phyloP scores from a whole-genome alignment of 1,140 invertebrate species.

The Aphis gossypii region DNA sequence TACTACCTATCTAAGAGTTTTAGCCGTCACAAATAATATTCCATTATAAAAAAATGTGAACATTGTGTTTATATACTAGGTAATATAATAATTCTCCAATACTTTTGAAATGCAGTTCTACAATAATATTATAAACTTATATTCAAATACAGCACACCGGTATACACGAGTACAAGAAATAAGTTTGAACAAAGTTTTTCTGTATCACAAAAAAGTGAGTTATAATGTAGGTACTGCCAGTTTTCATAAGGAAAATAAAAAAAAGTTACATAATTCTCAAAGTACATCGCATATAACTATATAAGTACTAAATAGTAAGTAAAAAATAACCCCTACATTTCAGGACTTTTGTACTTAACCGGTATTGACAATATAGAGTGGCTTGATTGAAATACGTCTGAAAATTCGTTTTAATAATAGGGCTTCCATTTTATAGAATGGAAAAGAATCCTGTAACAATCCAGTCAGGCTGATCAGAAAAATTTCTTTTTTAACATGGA shows the following conservation, averaged over 20 bases:
- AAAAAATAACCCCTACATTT: not conserved
- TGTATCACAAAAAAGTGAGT: not conserved
- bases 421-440: not conserved
- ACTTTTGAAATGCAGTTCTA: not conserved
- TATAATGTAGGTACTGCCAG: not conserved
- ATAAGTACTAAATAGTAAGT: not conserved
- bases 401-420: not conserved
- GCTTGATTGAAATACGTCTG: conserved; percentile 16
- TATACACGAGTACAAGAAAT: not conserved
- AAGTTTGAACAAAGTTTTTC: not conserved
- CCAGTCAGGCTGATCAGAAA: not conserved
- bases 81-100: not conserved
- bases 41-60: not conserved
- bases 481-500: conserved; percentile 8
- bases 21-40: not conserved
- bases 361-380: not conserved
- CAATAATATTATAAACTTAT: not conserved
- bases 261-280: not conserved
- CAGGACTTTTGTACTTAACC: not conserved
- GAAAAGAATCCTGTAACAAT: not conserved
- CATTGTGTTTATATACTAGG: too few species aligned
- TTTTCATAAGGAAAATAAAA: conserved; percentile 11
- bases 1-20: too few species aligned
- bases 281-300: not conserved
- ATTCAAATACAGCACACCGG: not conserved